Percentiles rank a stretch among this genome's conserved stretches.
Evolutionary conservation across 2,113 vertebrate genomes (phyloP).

Genomic region (Pseudopodoces humilis): DNA sequence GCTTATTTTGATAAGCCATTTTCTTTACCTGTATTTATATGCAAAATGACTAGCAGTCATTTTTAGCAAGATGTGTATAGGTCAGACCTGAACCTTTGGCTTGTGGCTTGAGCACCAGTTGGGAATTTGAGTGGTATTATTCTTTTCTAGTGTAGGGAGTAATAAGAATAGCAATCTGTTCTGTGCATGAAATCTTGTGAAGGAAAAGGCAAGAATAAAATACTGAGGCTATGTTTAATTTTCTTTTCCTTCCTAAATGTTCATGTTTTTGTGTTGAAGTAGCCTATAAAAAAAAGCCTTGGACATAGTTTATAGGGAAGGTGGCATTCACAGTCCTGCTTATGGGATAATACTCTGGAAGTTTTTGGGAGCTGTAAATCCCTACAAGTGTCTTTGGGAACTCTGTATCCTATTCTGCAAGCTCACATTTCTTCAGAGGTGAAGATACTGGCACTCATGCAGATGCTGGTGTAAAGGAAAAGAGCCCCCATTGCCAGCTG

Average conservation of each 20-base stretch:
- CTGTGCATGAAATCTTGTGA: not conserved
- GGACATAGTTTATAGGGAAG: not conserved
- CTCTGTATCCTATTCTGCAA: not conserved
- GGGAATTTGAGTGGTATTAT: not conserved
- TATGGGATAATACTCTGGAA: not conserved
- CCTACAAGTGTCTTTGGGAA: not conserved
- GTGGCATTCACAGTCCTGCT: not conserved
- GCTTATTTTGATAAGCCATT: not conserved
- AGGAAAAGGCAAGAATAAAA: not conserved
- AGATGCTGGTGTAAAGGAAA: not conserved
- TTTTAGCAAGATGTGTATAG: not conserved
- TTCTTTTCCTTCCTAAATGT: not conserved
- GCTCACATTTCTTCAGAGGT: not conserved
- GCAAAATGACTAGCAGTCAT: not conserved
- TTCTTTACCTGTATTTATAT: not conserved
- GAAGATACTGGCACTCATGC: not conserved
- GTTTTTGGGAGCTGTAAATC: not conserved
- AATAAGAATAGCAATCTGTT: not conserved
- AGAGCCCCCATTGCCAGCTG: not conserved
- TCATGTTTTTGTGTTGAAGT: not conserved
- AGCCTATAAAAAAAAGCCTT: not conserved
- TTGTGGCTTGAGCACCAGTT: not conserved
- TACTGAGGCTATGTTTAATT: not conserved
- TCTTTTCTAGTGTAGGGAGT: not conserved
- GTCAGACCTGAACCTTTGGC: not conserved